These are phyloP conservation scores for Scleropages formosus DNA, from an alignment of 2,797 vertebrate species.

Conservation along the genomic window DNA sequence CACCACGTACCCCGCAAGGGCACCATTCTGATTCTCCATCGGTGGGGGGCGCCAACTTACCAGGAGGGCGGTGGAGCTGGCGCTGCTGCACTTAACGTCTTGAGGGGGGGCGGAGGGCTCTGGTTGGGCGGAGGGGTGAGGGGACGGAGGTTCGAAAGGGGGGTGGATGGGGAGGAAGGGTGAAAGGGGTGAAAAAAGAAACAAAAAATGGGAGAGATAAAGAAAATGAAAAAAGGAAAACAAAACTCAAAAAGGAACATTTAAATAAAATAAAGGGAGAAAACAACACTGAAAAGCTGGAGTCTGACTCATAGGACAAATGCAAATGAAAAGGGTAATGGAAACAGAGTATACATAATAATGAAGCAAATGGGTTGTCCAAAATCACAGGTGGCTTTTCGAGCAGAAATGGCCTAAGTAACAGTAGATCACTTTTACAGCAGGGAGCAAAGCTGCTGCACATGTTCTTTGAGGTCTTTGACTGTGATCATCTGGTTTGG, in stretches of 20 bases:
- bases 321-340: conserved; percentile 64
- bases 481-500: background rate
- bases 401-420: background rate
- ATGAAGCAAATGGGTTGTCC: conserved; percentile 49
- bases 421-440: background rate
- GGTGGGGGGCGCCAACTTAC: conserved; percentile 98
- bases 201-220: conserved; percentile 87
- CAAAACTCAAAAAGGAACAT: conserved; percentile 60
- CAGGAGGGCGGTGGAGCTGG: conserved; percentile 95
- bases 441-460: background rate
- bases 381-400: background rate
- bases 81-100: conserved; percentile 93
- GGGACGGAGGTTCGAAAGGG: conserved; percentile 54
- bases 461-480: background rate
- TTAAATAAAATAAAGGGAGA: conserved; percentile 57
- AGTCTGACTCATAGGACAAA: conserved; percentile 59
- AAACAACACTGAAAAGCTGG: conserved; percentile 47
- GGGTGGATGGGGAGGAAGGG: conserved; percentile 63
- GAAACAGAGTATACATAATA: conserved; percentile 60
- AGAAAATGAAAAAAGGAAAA: conserved; percentile 80
- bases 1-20: conserved; percentile 89
- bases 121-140: conserved; percentile 71
- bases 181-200: conserved; percentile 81
- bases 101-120: conserved; percentile 98
- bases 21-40: conserved; percentile 87